Evolutionary conservation across 1,140 invertebrate species (phyloP).

Genomic region (Drosophila lacertosa): DNA sequence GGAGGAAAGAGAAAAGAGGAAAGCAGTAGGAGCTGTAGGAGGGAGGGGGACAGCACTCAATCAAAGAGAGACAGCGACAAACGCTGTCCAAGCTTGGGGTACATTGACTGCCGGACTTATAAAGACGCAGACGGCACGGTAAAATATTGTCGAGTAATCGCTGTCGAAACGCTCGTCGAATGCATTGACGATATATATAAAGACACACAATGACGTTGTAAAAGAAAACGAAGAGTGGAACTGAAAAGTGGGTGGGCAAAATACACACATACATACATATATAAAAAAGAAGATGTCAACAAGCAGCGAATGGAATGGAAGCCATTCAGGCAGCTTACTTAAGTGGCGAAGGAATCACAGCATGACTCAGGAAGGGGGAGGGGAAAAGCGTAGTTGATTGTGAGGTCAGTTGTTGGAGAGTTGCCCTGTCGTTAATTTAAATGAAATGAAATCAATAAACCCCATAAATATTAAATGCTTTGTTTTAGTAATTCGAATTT

Average conservation of each 20-base stretch:
- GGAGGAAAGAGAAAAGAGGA: not conserved
- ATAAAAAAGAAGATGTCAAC: constrained; percentile 37
- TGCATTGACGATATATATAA: constrained; percentile 55
- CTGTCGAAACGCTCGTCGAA: constrained; percentile 59
- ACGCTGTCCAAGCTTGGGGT: constrained; percentile 16
- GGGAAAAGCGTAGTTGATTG: not conserved
- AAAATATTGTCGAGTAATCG: constrained; percentile 81
- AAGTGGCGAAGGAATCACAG: constrained; percentile 19
- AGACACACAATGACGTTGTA: constrained; percentile 57
- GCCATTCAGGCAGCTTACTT: constrained; percentile 7
- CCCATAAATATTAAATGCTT: too few species aligned
- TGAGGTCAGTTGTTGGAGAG: not conserved
- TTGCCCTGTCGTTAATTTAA: not conserved
- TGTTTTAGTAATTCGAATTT: too few species aligned
- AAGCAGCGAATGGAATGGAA: constrained; percentile 13
- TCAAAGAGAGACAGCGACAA: constrained; percentile 57
- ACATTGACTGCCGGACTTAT: constrained; percentile 34
- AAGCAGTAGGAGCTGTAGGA: too few species aligned
- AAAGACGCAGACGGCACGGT: constrained; percentile 41
- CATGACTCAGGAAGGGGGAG: too few species aligned
- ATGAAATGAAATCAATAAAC: not conserved
- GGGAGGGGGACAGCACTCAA: constrained; percentile 54
- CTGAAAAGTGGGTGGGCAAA: not conserved
- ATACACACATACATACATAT: too few species aligned
- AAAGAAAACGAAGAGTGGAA: constrained; percentile 20